These are phyloP conservation scores for Thripadectes ignobilis DNA, from an alignment of 2,797 vertebrate genomes.

Conservation along the genomic window DNA sequence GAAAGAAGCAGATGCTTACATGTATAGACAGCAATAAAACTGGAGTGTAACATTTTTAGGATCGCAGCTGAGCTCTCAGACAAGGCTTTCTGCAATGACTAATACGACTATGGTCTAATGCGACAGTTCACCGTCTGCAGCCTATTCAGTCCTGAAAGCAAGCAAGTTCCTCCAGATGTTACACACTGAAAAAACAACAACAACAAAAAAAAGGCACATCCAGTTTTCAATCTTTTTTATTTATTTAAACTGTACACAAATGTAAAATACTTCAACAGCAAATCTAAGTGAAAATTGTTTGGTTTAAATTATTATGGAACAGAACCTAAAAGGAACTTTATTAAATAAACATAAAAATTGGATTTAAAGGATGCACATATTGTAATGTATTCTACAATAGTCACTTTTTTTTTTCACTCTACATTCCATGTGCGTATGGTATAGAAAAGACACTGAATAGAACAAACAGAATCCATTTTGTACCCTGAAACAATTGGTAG, in stretches of 20 bases:
- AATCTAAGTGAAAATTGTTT: slow-evolving; percentile 88
- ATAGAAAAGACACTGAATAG: slow-evolving; percentile 90
- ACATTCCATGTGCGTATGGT: slow-evolving; percentile 87
- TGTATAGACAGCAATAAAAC: slow-evolving; percentile 24
- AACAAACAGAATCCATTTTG: slow-evolving; percentile 88
- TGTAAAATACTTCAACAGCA: slow-evolving; percentile 81
- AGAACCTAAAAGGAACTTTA: slow-evolving; percentile 94
- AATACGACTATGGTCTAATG: slow-evolving; percentile 21
- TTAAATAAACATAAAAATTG: slow-evolving; percentile 95
- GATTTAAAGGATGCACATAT: slow-evolving; percentile 85
- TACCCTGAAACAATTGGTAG: slow-evolving; percentile 94
- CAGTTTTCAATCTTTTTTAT: slow-evolving; percentile 77
- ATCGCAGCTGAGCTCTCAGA: slow-evolving; percentile 52
- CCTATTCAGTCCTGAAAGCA: slow-evolving; percentile 25
- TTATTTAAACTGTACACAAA: slow-evolving; percentile 98
- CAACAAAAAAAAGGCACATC: background rate
- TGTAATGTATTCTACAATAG: slow-evolving; percentile 75
- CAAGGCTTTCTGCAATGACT: slow-evolving; percentile 54
- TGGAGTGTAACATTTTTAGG: slow-evolving; percentile 38
- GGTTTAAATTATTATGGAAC: slow-evolving; percentile 95
- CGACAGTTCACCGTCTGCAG: slow-evolving; percentile 36
- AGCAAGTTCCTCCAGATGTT: slow-evolving; percentile 56
- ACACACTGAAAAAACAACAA: slow-evolving; percentile 14
- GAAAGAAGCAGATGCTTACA: slow-evolving; percentile 51
- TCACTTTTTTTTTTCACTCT: slow-evolving; percentile 69